phyloP scores from a whole-genome alignment of 2,113 vertebrate genomes.

The Burhinus oedicnemus region DNA sequence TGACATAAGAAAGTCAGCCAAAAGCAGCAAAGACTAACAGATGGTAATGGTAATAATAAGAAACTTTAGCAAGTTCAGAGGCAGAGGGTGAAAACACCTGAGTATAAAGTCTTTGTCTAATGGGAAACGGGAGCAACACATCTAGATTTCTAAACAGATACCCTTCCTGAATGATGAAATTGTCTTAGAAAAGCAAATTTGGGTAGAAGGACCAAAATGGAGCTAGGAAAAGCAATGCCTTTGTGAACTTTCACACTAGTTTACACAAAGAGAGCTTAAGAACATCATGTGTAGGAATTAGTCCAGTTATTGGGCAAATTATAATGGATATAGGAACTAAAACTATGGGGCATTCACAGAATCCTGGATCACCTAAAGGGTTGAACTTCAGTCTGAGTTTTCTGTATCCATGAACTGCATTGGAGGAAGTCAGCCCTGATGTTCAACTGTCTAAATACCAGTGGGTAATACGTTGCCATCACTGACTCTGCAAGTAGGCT shows the following conservation, averaged over 20 bases:
- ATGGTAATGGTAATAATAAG: not conserved
- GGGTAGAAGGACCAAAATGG: not conserved
- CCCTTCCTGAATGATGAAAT: not conserved
- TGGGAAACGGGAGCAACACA: not conserved
- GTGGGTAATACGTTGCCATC: not conserved
- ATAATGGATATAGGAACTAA: not conserved
- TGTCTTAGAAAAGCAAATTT: not conserved
- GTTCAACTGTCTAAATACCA: not conserved
- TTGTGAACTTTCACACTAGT: not conserved
- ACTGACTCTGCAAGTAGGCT: not conserved
- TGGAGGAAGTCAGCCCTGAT: not conserved
- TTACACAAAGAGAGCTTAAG: not conserved
- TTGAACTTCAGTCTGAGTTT: not conserved
- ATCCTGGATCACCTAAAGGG: not conserved
- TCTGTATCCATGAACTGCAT: not conserved
- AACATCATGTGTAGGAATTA: not conserved
- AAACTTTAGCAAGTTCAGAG: not conserved
- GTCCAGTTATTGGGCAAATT: not conserved
- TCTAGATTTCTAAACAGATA: not conserved
- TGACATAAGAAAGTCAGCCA: not conserved
- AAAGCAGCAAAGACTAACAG: not conserved
- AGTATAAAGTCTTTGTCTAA: not conserved
- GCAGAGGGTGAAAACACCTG: not conserved
- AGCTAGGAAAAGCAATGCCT: not conserved
- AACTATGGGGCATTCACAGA: not conserved